Percentiles rank a stretch among this genome's conserved stretches.
Conservation (phyloP, 2,113 vertebrate genomes). For the Calonectris borealis region DNA sequence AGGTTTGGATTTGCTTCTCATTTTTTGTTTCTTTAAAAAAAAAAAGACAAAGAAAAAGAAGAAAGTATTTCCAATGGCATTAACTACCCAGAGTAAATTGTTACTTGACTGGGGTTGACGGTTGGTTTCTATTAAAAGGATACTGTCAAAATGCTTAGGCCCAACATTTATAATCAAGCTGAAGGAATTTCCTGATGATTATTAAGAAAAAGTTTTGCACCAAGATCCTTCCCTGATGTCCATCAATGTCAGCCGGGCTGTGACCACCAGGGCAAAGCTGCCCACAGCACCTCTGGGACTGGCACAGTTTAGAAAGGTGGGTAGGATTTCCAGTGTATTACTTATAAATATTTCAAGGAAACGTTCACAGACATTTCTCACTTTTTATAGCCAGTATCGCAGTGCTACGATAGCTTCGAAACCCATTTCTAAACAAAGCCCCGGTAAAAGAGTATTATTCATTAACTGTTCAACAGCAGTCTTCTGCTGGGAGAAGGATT, state of each 20-base stretch:
- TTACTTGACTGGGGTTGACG: background rate
- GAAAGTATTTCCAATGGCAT: background rate
- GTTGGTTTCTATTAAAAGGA: constrained; percentile 1
- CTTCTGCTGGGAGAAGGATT: background rate
- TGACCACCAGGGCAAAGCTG: background rate
- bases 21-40: background rate
- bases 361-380: background rate
- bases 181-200: background rate
- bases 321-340: background rate
- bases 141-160: background rate
- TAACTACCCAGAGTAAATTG: background rate
- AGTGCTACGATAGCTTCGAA: background rate
- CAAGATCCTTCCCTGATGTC: background rate
- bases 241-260: background rate
- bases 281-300: background rate
- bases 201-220: background rate
- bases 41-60: background rate
- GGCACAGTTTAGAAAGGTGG: background rate
- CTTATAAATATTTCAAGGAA: background rate
- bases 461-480: background rate
- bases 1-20: background rate
- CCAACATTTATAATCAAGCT: background rate
- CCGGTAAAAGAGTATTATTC: background rate
- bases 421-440: constrained; percentile 10
- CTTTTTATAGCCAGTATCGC: background rate